Conservation (phyloP, 2,888 invertebrate genomes). For the Acronicta psi region DNA sequence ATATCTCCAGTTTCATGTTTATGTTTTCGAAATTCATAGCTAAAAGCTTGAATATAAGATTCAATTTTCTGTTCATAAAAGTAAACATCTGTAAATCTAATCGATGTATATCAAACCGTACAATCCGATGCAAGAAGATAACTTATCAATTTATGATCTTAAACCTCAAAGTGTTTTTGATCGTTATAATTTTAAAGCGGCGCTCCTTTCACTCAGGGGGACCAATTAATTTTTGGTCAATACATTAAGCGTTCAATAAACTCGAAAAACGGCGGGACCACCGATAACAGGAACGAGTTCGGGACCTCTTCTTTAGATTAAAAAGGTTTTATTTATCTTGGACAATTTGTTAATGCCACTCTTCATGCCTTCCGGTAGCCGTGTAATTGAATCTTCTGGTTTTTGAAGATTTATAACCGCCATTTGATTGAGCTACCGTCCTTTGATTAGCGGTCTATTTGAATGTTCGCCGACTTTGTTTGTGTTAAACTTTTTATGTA, state of each 20-base stretch:
- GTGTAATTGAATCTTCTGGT: constrained; percentile 88
- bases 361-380: constrained; percentile 84
- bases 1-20: neutral
- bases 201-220: constrained; percentile 76
- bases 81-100: constrained; percentile 36
- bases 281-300: constrained; percentile 76
- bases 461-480: constrained; percentile 66
- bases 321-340: constrained; percentile 87
- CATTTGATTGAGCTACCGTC: constrained; percentile 84
- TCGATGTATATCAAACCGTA: constrained; percentile 41
- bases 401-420: constrained; percentile 81
- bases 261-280: constrained; percentile 70
- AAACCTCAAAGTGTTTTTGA: constrained; percentile 74
- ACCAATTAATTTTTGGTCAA: constrained; percentile 83
- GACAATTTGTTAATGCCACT: constrained; percentile 88
- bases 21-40: neutral
- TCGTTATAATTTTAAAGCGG: constrained; percentile 79
- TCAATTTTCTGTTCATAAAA: constrained; percentile 22
- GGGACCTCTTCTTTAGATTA: constrained; percentile 77
- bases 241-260: constrained; percentile 84
- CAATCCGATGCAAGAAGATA: constrained; percentile 50
- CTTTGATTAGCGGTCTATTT: constrained; percentile 79
- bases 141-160: constrained; percentile 69
- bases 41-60: constrained; percentile 17
- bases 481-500: constrained; percentile 57